Evolutionary conservation across 2,888 invertebrate genomes (phyloP).

Genomic region (Zaprionus lineosus): DNA sequence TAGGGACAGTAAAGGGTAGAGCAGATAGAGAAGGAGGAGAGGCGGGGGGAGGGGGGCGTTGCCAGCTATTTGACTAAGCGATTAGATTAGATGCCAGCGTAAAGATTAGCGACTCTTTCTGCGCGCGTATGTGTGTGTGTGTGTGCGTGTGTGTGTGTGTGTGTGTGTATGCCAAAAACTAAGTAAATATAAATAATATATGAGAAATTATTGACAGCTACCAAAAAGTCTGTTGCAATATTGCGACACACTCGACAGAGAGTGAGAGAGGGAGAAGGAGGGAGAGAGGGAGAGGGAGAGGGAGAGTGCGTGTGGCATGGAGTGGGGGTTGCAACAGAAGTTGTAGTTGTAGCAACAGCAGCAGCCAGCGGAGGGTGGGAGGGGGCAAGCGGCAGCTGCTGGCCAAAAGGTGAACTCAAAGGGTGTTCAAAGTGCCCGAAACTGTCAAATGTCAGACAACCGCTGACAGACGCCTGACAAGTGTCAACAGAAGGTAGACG

Average conservation of each 20-base stretch:
- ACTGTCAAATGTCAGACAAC: conserved; percentile 72
- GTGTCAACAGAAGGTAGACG: conserved; percentile 65
- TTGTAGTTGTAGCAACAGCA: neutral
- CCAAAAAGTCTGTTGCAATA: conserved; percentile 60
- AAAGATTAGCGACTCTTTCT: conserved; percentile 26
- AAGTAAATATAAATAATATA: conserved; percentile 51
- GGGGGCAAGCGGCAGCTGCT: conserved; percentile 31
- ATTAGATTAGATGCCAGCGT: conserved; percentile 61
- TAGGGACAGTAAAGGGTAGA: conserved; percentile 2
- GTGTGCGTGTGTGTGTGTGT: conserved; percentile 8
- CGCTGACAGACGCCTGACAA: conserved; percentile 71
- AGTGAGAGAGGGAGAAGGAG: too few relatives aligned
- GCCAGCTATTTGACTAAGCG: conserved; percentile 62
- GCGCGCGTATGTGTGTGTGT: neutral
- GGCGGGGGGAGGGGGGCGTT: conserved; percentile 38
- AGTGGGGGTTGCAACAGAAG: conserved; percentile 20
- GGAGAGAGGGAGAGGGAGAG: too few relatives aligned
- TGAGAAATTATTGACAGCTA: conserved; percentile 67
- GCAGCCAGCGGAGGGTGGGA: neutral
- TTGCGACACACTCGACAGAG: conserved; percentile 32
- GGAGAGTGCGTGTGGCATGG: too few relatives aligned
- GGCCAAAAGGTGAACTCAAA: conserved; percentile 53
- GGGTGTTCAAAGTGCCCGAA: conserved; percentile 55
- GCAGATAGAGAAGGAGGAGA: conserved; percentile 7
- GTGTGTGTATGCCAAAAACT: conserved; percentile 29